A percentile compares a stretch with the other conserved stretches of the same genome.
Conservation (phyloP, 2,113 vertebrate species). For the Xenopus borealis region DNA sequence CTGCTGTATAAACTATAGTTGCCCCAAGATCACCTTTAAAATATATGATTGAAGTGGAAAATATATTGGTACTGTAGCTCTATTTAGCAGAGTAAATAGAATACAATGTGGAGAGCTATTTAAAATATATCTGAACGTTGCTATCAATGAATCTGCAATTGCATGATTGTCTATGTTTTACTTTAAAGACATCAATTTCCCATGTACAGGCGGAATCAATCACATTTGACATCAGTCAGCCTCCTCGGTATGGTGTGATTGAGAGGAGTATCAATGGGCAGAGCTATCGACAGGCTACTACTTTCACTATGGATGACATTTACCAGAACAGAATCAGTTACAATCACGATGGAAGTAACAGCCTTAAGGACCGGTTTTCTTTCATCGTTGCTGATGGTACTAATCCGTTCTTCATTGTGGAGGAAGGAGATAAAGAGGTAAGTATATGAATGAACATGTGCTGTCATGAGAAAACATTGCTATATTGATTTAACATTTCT, state of each 20-base stretch:
- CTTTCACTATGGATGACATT: constrained; percentile 91
- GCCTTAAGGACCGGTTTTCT: constrained; percentile 80
- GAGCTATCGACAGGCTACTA: constrained; percentile 64
- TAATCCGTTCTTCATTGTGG: constrained; percentile 80
- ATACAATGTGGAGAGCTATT: too few relatives aligned
- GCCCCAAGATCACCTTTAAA: too few relatives aligned
- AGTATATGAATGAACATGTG: constrained; percentile 11
- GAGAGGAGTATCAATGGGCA: constrained; percentile 74
- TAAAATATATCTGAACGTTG: too few relatives aligned
- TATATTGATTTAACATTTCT: too few relatives aligned
- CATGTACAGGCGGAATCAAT: constrained; percentile 73
- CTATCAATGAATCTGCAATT: too few relatives aligned
- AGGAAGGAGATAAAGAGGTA: constrained; percentile 82
- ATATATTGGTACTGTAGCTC: too few relatives aligned
- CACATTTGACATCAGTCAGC: constrained; percentile 77
- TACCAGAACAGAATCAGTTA: constrained; percentile 88
- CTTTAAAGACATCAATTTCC: neutral
- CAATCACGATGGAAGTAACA: constrained; percentile 83
- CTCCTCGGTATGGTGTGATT: constrained; percentile 80
- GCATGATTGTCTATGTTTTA: too few relatives aligned
- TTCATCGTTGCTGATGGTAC: constrained; percentile 85
- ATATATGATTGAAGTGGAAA: too few relatives aligned
- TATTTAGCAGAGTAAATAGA: too few relatives aligned
- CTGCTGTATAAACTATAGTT: too few relatives aligned
- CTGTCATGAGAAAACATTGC: too few relatives aligned